Percentiles rank a stretch among this genome's conserved stretches.
These are phyloP conservation scores for Drosophila orena DNA, from an alignment of 1,140 invertebrate genomes.

Conservation along the genomic window DNA sequence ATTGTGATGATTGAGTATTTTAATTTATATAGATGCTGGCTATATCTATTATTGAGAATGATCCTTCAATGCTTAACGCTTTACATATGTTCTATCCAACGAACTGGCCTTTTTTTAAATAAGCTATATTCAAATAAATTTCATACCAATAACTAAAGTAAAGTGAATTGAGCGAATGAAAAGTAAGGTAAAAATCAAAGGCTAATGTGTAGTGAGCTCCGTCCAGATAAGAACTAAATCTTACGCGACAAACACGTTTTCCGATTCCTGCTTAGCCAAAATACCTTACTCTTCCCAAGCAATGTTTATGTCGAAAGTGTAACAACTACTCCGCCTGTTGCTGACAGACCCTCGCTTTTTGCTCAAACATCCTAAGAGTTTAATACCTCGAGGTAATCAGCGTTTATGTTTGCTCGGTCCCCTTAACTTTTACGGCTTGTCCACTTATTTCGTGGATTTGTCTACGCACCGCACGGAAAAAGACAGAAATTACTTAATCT, in stretches of 20 bases:
- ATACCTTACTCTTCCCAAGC: not conserved
- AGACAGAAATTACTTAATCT: constrained; percentile 18
- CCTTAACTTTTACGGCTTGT: constrained; percentile 70
- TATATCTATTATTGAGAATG: constrained; percentile 7
- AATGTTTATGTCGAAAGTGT: constrained; percentile 34
- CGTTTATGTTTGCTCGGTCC: constrained; percentile 73
- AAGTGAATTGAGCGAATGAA: not conserved
- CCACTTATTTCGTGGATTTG: constrained; percentile 61
- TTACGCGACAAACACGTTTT: not conserved
- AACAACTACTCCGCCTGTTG: constrained; percentile 61
- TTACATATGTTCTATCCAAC: constrained; percentile 15
- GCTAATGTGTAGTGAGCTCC: not conserved
- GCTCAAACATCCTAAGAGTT: constrained; percentile 31
- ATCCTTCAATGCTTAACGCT: not conserved
- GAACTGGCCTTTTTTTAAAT: too few relatives aligned
- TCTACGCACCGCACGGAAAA: constrained; percentile 45
- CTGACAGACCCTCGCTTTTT: constrained; percentile 57
- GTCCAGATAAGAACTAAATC: too few relatives aligned
- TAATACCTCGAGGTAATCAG: constrained; percentile 65
- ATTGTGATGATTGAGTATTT: constrained; percentile 44
- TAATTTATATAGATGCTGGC: constrained; percentile 19
- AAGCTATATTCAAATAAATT: not conserved
- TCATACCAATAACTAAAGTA: not conserved
- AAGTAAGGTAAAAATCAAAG: too few relatives aligned
- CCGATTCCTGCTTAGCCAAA: not conserved